Base-by-base conservation (phyloP, 2,888 invertebrate species). In the Caenorhabditis angaria region DNA sequence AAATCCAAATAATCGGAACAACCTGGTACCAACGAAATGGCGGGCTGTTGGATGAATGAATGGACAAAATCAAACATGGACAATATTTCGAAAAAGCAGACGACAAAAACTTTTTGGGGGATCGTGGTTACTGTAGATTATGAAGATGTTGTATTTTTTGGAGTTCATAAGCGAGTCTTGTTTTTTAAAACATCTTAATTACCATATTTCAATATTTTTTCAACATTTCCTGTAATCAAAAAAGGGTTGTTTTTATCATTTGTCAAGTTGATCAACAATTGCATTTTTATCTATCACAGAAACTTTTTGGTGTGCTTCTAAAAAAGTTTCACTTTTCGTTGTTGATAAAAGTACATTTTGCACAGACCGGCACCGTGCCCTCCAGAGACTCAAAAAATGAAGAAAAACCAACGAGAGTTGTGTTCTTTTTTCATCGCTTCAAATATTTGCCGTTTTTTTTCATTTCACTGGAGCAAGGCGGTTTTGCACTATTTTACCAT, bases 1-100 rank as follows among this genome's bases (percentile, higher is more conserved):
- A 63, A 62, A 70, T 70, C 70, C 70, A 70, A 70, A 70, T 70
- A 70, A 50, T 24, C 50, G 65, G 62, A 65, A 70, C 70, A 65
- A 65, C 70, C 70, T 70, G 70, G 70, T 65, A 70, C 70, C 28
- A 28, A 51, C 25, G 48, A 28, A 53, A 51, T 32, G 27, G 27
- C 47, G 29, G 61, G 14, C 32, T 20, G 20, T 32, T 50, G 59
- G 48, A 22, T 48, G 48, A 59, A 50, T 29, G 48, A 59, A 50
- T 29, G 48, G 59, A 59, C 29, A 48, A 50, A 59, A 20, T 22
- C 22, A 22, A n/a, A 28, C 20, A 29, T 18, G 32, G 24, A 28
- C 32, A 32, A 1, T 22, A 48, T 50, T n/a, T 22, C 28, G 59
- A 59, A 6, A 56, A 48, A 41, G 35, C 48, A 60, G 50, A 56